Conservation (phyloP, 1,140 invertebrate species). For the Drosophila pseudoananassae region DNA sequence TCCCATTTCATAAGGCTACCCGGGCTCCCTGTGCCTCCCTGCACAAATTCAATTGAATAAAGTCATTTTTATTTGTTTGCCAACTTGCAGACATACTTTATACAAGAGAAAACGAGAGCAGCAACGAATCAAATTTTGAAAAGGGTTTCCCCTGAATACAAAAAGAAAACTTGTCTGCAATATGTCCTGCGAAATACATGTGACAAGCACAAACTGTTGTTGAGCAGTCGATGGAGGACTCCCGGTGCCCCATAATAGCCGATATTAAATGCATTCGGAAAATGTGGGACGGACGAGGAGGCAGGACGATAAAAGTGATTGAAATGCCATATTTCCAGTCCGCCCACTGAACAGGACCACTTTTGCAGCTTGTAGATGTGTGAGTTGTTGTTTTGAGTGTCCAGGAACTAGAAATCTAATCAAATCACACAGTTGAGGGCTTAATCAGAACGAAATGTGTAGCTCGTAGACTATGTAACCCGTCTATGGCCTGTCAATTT, state of each 20-base stretch:
- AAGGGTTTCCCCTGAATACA: slow-evolving; percentile 59
- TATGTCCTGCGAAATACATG: slow-evolving; percentile 51
- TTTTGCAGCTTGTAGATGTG: not conserved
- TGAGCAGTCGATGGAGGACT: slow-evolving; percentile 26
- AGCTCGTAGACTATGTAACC: not conserved
- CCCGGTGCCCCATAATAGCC: slow-evolving; percentile 57
- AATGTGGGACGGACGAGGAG: not conserved
- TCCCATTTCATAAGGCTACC: slow-evolving; percentile 22
- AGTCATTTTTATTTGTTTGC: slow-evolving; percentile 80
- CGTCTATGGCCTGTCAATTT: slow-evolving; percentile 8
- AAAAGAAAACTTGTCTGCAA: slow-evolving; percentile 49
- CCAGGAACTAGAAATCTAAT: slow-evolving; percentile 38
- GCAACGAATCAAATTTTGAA: slow-evolving; percentile 58
- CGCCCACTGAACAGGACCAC: not conserved
- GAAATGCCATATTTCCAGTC: slow-evolving; percentile 56
- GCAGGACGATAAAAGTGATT: slow-evolving; percentile 66
- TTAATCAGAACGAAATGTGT: slow-evolving; percentile 28
- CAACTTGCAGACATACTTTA: slow-evolving; percentile 58
- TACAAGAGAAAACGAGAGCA: slow-evolving; percentile 33
- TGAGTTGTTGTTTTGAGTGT: slow-evolving; percentile 1
- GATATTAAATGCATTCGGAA: slow-evolving; percentile 71
- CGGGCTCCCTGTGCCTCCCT: slow-evolving; percentile 15
- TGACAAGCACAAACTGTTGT: slow-evolving; percentile 52
- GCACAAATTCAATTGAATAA: slow-evolving; percentile 75
- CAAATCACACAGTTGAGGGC: slow-evolving; percentile 30